A percentile compares a stretch with the other conserved stretches of the same genome.
phyloP scores from a whole-genome alignment of 2,888 invertebrate species.

The Pecten maximus region DNA sequence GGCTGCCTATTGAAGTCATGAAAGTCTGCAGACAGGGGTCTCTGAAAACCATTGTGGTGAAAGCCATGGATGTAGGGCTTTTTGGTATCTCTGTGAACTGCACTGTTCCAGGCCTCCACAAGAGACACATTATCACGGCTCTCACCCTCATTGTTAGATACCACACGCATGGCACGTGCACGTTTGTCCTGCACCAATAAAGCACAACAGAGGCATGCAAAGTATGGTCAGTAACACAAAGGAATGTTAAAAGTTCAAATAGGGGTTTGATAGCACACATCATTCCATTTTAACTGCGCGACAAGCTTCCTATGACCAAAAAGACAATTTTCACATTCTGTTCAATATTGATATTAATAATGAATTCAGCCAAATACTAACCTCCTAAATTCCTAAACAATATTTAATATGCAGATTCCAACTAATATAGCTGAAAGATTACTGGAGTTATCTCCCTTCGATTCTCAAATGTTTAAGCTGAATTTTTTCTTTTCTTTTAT shows the following conservation, averaged over 20 bases:
- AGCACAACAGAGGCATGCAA: conserved; percentile 23
- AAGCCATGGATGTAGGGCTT: conserved; percentile 13
- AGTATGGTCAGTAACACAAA: not conserved
- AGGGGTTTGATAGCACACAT: not conserved
- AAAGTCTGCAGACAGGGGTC: conserved; percentile 40
- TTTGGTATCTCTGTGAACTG: not conserved
- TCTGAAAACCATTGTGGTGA: conserved; percentile 46
- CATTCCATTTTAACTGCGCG: not conserved
- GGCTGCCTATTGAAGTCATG: conserved; percentile 36
- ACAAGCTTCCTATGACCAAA: not conserved
- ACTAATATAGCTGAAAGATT: not conserved
- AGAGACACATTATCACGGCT: conserved; percentile 6
- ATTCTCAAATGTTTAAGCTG: not conserved
- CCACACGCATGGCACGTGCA: conserved; percentile 21
- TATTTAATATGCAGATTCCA: not conserved
- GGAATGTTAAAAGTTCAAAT: not conserved
- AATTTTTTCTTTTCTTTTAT: no score
- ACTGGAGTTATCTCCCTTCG: not conserved
- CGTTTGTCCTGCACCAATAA: conserved; percentile 7
- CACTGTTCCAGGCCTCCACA: conserved; percentile 21
- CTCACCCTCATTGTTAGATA: conserved; percentile 29
- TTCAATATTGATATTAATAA: not conserved
- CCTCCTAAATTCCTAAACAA: not conserved
- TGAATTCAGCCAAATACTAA: not conserved
- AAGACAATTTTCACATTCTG: not conserved